Evolutionary conservation across 30 jellyfish, hydroid and myxozoan species (phyloP).

Genomic region (Hydractinia echinata): DNA sequence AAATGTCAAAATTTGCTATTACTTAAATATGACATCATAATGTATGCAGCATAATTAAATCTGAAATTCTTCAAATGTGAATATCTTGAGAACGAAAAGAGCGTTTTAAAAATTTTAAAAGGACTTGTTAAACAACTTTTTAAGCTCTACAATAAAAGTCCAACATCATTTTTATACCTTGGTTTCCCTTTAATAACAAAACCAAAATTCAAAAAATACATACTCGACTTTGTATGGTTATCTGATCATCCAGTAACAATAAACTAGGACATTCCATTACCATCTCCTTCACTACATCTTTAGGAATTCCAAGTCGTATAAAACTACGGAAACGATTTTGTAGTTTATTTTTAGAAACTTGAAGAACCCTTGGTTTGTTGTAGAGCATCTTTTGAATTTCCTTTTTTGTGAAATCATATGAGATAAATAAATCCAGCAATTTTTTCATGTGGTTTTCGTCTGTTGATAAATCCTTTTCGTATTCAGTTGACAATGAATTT

Average conservation of each 20-base stretch:
- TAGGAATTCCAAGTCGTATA: neutral
- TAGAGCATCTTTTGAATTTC: slow-evolving; percentile 8
- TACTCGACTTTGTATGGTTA: slow-evolving; percentile 21
- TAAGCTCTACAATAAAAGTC: too few relatives aligned
- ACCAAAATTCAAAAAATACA: neutral
- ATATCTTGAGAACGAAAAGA: too few relatives aligned
- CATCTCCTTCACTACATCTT: slow-evolving; percentile 31
- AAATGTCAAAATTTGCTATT: too few relatives aligned
- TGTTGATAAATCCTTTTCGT: neutral
- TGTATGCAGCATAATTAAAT: too few relatives aligned
- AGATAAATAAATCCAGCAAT: neutral
- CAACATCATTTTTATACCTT: too few relatives aligned
- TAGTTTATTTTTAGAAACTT: slow-evolving; percentile 30
- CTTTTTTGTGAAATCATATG: slow-evolving; percentile 13
- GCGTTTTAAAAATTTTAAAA: too few relatives aligned
- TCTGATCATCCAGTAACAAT: slow-evolving; percentile 1
- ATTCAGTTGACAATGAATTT: neutral
- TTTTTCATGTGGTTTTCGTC: slow-evolving; percentile 11
- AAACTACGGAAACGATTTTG: neutral
- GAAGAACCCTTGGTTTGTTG: slow-evolving; percentile 25
- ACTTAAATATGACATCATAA: too few relatives aligned
- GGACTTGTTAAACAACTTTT: too few relatives aligned
- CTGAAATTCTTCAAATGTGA: too few relatives aligned
- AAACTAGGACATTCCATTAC: slow-evolving; percentile 32
- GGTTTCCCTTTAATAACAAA: neutral